A percentile compares a stretch with the other conserved stretches of the same genome.
Evolutionary conservation across 2,888 invertebrate genomes (phyloP).

Genomic region (Lumbricus terrestris): DNA sequence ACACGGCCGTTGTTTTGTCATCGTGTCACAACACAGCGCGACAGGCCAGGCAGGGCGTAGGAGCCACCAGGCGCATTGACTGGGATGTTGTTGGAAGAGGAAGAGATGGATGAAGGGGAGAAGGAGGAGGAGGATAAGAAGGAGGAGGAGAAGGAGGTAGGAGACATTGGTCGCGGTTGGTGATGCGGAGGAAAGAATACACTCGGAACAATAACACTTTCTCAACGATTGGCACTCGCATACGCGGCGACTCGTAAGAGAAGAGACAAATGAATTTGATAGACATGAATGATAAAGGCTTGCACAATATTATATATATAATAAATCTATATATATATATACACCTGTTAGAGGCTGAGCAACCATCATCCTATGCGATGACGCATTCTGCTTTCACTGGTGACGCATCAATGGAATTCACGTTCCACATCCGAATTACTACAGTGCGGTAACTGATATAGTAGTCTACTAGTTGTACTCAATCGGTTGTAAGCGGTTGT

Average conservation of each 20-base stretch:
- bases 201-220: background rate
- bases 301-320: background rate
- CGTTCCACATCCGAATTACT: background rate
- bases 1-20: background rate
- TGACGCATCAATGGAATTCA: background rate
- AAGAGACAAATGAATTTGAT: background rate
- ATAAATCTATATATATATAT: background rate
- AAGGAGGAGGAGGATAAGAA: background rate
- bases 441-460: too few species aligned
- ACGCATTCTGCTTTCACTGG: background rate
- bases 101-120: background rate
- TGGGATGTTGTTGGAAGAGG: background rate
- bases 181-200: background rate
- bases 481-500: background rate
- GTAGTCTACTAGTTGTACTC: too few species aligned
- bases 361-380: background rate
- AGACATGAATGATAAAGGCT: too few species aligned
- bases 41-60: background rate
- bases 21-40: background rate
- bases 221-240: background rate
- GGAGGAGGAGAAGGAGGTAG: background rate
- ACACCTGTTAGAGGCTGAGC: background rate
- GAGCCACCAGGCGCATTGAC: background rate
- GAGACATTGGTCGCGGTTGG: background rate
- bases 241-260: background rate